A percentile compares a stretch with the other conserved stretches of the same genome.
Evolutionary conservation across 1,140 invertebrate species (phyloP).

Genomic region (Drosophila arizonae): DNA sequence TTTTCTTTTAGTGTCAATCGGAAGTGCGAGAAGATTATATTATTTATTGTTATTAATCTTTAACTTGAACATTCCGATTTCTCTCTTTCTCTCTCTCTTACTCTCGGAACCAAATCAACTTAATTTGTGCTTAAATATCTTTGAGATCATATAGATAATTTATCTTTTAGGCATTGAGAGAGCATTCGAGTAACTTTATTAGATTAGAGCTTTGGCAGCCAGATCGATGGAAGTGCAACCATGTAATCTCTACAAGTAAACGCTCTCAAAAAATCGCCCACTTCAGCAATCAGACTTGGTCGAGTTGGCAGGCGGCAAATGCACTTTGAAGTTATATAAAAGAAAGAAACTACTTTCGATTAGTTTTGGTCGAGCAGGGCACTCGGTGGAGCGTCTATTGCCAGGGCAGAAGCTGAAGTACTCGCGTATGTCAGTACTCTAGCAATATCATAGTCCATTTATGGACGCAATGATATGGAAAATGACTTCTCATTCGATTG

Average conservation of each 20-base stretch:
- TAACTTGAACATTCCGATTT: neutral
- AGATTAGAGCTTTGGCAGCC: slow-evolving; percentile 21
- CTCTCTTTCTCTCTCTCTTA: too few species aligned
- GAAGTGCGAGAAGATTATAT: slow-evolving; percentile 12
- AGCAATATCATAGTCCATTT: slow-evolving; percentile 27
- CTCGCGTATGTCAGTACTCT: slow-evolving; percentile 38
- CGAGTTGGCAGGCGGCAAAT: slow-evolving; percentile 32
- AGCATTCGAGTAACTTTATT: slow-evolving; percentile 27
- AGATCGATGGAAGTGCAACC: slow-evolving; percentile 21
- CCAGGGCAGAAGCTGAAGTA: slow-evolving; percentile 31
- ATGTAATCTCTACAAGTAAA: slow-evolving; percentile 42
- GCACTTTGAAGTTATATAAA: slow-evolving; percentile 47
- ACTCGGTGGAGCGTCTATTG: slow-evolving; percentile 7
- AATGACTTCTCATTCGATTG: slow-evolving; percentile 18
- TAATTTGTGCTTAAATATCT: too few species aligned
- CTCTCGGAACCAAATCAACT: too few species aligned
- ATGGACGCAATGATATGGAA: slow-evolving; percentile 36
- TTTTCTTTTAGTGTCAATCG: slow-evolving; percentile 9
- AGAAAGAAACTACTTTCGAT: slow-evolving; percentile 30
- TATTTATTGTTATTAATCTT: slow-evolving; percentile 13
- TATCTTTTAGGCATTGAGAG: slow-evolving; percentile 7
- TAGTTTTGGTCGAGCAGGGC: slow-evolving; percentile 18
- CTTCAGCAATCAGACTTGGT: slow-evolving; percentile 28
- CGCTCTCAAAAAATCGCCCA: slow-evolving; percentile 36
- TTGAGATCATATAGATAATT: neutral